phyloP scores from a whole-genome alignment of 2,888 invertebrate species.

The Macropis europaea region DNA sequence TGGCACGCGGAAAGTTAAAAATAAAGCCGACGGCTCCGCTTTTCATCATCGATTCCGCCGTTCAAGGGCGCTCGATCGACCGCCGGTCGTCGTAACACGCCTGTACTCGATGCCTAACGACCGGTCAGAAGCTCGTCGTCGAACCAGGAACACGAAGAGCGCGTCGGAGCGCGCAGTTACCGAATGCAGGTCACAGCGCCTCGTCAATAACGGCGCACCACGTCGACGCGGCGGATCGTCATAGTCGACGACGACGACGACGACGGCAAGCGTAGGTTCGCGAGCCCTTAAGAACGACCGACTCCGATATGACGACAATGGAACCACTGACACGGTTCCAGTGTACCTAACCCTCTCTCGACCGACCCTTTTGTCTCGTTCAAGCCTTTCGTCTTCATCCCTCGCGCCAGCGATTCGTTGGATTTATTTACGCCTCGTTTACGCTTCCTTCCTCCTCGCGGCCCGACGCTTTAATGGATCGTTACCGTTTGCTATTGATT shows the following conservation, averaged over 20 bases:
- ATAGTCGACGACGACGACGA: slow-evolving; percentile 31
- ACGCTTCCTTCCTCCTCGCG: slow-evolving; percentile 6
- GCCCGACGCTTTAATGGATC: slow-evolving; percentile 17
- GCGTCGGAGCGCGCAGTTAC: slow-evolving; percentile 66
- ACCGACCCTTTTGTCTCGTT: background rate
- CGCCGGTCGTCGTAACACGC: slow-evolving; percentile 16
- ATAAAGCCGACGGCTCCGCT: too few species aligned
- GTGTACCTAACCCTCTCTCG: slow-evolving; percentile 4
- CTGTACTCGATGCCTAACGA: slow-evolving; percentile 8
- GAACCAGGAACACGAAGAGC: slow-evolving; percentile 27
- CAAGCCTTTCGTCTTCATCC: background rate
- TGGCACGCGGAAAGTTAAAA: too few species aligned
- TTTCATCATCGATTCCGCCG: background rate
- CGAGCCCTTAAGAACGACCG: slow-evolving; percentile 45
- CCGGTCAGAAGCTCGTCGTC: slow-evolving; percentile 5
- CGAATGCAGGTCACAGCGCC: slow-evolving; percentile 74
- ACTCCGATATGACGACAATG: slow-evolving; percentile 55
- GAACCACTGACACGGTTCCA: slow-evolving; percentile 66
- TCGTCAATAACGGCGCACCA: slow-evolving; percentile 71
- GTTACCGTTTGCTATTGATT: slow-evolving; percentile 35
- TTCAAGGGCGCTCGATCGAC: slow-evolving; percentile 44
- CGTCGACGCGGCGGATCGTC: slow-evolving; percentile 60
- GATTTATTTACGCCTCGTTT: slow-evolving; percentile 26
- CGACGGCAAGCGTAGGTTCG: slow-evolving; percentile 16
- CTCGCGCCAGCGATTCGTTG: background rate